Percentiles rank a stretch among this genome's conserved stretches.
Evolutionary conservation across 2,113 vertebrate species (phyloP).

Genomic region (Coracopsis vasa): DNA sequence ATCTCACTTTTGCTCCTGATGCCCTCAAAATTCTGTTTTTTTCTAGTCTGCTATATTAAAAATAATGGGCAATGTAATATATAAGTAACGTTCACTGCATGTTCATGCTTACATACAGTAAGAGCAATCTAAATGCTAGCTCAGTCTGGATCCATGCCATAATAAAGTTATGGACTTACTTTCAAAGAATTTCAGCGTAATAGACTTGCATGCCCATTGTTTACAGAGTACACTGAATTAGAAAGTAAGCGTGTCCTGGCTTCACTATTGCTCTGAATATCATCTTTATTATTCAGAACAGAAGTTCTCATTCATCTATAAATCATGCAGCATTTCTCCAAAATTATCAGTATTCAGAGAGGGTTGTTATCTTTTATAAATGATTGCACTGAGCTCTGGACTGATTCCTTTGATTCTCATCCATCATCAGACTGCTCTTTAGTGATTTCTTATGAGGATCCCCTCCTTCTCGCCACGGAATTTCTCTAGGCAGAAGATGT

Average conservation of each 20-base stretch:
- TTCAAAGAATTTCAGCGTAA: neutral
- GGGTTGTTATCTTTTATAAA: neutral
- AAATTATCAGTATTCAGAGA: neutral
- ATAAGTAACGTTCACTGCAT: neutral
- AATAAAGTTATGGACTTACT: neutral
- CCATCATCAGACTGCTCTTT: neutral
- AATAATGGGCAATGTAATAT: neutral
- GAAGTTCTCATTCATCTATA: neutral
- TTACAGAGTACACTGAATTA: neutral
- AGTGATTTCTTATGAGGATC: neutral
- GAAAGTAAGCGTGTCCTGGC: neutral
- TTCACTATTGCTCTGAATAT: neutral
- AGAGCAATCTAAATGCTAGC: neutral
- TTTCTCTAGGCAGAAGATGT: neutral
- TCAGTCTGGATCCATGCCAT: neutral
- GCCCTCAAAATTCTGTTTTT: neutral
- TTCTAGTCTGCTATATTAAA: neutral
- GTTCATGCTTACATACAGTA: neutral
- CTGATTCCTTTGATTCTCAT: slow-evolving; percentile 7
- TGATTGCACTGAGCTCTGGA: neutral
- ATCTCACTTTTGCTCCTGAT: neutral
- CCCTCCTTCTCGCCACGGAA: neutral
- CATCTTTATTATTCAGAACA: neutral
- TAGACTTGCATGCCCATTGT: neutral
- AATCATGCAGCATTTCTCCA: neutral